Conservation (phyloP, 2,888 invertebrate genomes). For the Lepeophtheirus nordmannii region DNA sequence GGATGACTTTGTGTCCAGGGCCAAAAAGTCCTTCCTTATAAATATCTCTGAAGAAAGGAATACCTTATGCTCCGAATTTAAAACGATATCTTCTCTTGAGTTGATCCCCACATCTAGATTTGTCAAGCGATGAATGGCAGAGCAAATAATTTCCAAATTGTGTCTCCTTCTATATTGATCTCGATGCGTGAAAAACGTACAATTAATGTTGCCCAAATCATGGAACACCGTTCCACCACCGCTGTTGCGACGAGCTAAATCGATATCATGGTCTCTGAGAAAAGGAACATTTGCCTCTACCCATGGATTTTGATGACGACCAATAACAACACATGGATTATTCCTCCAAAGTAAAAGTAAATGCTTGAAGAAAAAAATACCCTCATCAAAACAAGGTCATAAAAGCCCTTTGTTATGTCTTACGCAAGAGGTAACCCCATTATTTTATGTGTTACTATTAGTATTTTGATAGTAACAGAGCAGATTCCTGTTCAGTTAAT, state of each 20-base stretch:
- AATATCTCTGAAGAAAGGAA: slow-evolving; percentile 1
- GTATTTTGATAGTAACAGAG: background rate
- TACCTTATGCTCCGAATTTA: slow-evolving; percentile 57
- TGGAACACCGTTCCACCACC: slow-evolving; percentile 94
- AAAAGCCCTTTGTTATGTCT: too few relatives aligned
- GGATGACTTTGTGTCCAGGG: slow-evolving; percentile 5
- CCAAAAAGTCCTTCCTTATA: background rate
- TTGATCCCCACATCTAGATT: slow-evolving; percentile 58
- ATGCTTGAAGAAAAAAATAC: background rate
- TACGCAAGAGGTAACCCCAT: background rate
- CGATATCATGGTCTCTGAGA: slow-evolving; percentile 49
- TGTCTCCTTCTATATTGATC: slow-evolving; percentile 66
- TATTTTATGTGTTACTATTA: background rate
- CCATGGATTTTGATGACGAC: slow-evolving; percentile 94
- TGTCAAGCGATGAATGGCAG: slow-evolving; percentile 66
- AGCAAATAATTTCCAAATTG: slow-evolving; percentile 71
- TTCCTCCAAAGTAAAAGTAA: slow-evolving; percentile 65
- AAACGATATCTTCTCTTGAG: slow-evolving; percentile 66
- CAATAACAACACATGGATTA: slow-evolving; percentile 83
- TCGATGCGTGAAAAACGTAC: slow-evolving; percentile 73
- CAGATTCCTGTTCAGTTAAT: too few relatives aligned
- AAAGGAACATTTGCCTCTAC: slow-evolving; percentile 63
- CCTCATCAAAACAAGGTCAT: too few relatives aligned
- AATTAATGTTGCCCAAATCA: slow-evolving; percentile 78
- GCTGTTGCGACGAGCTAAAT: slow-evolving; percentile 72